These are phyloP conservation scores for Pantelozetes paolii DNA, from an alignment of 2,888 invertebrate species.

Conservation along the genomic window DNA sequence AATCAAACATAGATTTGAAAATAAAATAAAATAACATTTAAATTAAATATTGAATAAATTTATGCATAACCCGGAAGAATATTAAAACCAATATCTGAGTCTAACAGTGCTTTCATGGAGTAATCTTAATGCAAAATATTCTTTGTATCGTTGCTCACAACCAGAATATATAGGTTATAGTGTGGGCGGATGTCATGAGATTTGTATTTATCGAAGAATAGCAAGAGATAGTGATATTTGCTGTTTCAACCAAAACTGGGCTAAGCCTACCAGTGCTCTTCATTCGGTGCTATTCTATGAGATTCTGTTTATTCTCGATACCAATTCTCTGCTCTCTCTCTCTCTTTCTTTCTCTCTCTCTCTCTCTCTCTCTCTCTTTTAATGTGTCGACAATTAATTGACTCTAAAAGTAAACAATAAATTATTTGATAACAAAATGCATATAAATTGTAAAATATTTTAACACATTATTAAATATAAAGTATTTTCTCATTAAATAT, in stretches of 20 bases:
- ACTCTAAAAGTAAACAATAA: too few relatives aligned
- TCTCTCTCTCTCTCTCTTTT: too few relatives aligned
- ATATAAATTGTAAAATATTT: too few relatives aligned
- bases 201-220: conserved; percentile 20
- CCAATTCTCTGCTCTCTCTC: too few relatives aligned
- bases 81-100: not conserved
- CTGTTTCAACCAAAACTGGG: not conserved
- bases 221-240: not conserved
- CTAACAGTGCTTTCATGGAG: not conserved
- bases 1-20: not conserved
- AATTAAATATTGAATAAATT: not conserved
- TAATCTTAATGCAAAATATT: not conserved
- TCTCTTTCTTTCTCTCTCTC: too few relatives aligned
- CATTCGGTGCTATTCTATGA: not conserved
- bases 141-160: not conserved
- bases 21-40: not conserved
- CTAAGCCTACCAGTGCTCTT: not conserved
- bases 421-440: too few relatives aligned
- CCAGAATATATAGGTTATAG: conserved; percentile 18
- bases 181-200: conserved; percentile 12
- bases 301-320: too few relatives aligned
- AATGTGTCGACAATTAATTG: too few relatives aligned
- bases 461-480: too few relatives aligned
- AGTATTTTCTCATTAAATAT: too few relatives aligned
- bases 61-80: not conserved